Evolutionary conservation across 2,797 vertebrate genomes (phyloP).

Genomic region (Cuniculus paca): DNA sequence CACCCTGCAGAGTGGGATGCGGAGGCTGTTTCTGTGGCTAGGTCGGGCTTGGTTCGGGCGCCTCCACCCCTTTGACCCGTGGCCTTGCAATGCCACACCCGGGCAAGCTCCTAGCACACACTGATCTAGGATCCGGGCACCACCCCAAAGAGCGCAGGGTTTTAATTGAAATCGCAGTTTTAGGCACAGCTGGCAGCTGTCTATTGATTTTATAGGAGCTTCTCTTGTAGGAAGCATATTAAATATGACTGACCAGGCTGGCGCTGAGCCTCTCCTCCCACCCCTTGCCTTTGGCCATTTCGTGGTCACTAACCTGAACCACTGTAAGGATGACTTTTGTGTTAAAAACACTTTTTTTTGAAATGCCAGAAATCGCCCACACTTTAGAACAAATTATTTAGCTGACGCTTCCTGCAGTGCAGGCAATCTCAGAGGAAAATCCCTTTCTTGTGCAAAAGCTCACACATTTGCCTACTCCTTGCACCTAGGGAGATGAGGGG

Average conservation of each 20-base stretch:
- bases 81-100: neutral
- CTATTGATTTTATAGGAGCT: constrained; percentile 80
- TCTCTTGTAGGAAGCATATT: constrained; percentile 76
- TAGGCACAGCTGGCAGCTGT: constrained; percentile 86
- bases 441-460: constrained; percentile 61
- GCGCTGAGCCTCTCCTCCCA: constrained; percentile 22
- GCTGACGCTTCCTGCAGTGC: constrained; percentile 24
- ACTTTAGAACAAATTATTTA: constrained; percentile 49
- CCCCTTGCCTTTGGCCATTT: constrained; percentile 62
- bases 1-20: neutral
- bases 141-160: constrained; percentile 67
- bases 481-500: neutral
- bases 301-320: constrained; percentile 55
- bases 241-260: constrained; percentile 72
- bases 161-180: constrained; percentile 86
- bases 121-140: constrained; percentile 58
- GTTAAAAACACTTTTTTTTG: neutral
- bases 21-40: neutral
- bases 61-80: neutral
- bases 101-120: neutral
- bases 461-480: neutral
- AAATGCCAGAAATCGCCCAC: constrained; percentile 47
- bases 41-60: neutral
- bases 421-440: constrained; percentile 64
- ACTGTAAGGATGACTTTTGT: constrained; percentile 36